phyloP scores from a whole-genome alignment of 2,888 invertebrate genomes.

The Zhuqinia jingwanae region DNA sequence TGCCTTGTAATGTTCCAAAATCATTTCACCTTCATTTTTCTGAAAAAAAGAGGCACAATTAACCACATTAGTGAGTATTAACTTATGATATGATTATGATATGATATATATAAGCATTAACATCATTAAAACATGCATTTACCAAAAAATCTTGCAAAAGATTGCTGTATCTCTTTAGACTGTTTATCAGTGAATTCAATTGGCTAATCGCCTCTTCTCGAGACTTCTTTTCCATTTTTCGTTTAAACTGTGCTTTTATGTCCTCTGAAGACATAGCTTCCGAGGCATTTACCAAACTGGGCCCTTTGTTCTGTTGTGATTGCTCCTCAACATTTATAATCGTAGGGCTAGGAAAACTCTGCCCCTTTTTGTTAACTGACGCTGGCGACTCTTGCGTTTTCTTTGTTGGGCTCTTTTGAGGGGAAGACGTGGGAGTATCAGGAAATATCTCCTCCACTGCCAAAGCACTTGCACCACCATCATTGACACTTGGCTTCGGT shows the following conservation, averaged over 20 bases:
- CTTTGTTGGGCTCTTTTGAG: too few relatives aligned
- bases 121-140: too few relatives aligned
- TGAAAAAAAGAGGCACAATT: constrained; percentile 9
- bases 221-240: background rate
- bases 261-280: background rate
- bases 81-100: background rate
- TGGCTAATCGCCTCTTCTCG: constrained; percentile 8
- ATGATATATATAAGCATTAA: too few relatives aligned
- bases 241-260: background rate
- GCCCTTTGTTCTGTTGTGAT: background rate
- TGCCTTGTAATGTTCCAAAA: constrained; percentile 41
- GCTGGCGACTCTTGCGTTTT: too few relatives aligned
- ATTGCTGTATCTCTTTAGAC: constrained; percentile 30
- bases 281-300: background rate
- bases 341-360: background rate
- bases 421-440: background rate
- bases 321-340: background rate
- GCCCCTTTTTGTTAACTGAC: too few relatives aligned
- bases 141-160: constrained; percentile 41
- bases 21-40: constrained; percentile 28
- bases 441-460: background rate
- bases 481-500: background rate
- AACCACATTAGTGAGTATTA: background rate
- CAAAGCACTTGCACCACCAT: background rate
- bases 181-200: constrained; percentile 15